These are phyloP conservation scores for Hydriomena furcata DNA, from an alignment of 2,888 invertebrate species.

Conservation along the genomic window DNA sequence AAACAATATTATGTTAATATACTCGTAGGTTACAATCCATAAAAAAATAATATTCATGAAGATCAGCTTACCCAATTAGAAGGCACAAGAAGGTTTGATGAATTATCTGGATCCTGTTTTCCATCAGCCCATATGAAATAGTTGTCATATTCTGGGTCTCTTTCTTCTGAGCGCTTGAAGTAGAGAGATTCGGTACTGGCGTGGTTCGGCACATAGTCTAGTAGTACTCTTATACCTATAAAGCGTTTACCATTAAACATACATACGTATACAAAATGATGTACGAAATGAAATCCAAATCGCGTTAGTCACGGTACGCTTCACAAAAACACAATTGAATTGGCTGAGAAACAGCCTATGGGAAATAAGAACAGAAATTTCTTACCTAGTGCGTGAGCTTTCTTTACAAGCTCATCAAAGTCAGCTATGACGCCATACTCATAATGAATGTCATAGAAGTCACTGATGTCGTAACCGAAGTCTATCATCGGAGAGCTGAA, in stretches of 20 bases:
- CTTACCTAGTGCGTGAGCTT: conserved; percentile 82
- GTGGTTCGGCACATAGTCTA: conserved; percentile 88
- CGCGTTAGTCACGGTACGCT: no score
- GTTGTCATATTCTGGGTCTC: conserved; percentile 85
- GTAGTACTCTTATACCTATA: conserved; percentile 78
- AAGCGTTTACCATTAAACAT: conserved; percentile 4
- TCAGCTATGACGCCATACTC: conserved; percentile 89
- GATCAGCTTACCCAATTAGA: conserved; percentile 76
- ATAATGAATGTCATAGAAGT: conserved; percentile 89
- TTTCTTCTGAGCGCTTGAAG: conserved; percentile 88
- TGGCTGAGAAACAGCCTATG: no score
- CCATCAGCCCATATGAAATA: conserved; percentile 90
- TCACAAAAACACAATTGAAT: no score
- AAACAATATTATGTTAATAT: conserved; percentile 16
- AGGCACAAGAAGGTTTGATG: conserved; percentile 61
- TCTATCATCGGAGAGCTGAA: conserved; percentile 93
- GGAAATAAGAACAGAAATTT: background rate
- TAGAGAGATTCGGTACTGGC: conserved; percentile 91
- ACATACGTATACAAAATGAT: no score
- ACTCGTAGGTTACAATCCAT: no score
- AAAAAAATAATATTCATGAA: background rate
- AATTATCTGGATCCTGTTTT: conserved; percentile 56
- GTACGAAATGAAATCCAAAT: no score
- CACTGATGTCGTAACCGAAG: conserved; percentile 93
- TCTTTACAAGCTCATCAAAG: conserved; percentile 83